Evolutionary conservation across 2,797 vertebrate species (phyloP).

Genomic region (Iguana delicatissima): DNA sequence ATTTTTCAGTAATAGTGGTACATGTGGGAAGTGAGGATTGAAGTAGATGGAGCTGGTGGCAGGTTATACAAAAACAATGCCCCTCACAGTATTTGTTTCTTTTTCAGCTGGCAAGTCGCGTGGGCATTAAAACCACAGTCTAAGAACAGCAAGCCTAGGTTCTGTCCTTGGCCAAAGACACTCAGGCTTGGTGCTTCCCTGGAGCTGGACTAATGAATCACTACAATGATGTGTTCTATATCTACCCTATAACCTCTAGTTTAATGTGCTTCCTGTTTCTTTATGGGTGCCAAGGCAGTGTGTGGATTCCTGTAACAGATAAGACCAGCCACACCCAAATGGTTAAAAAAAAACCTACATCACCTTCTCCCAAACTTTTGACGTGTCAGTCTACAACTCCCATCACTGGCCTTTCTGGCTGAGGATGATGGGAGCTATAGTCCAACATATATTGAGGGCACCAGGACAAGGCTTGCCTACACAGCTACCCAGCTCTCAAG

Average conservation of each 20-base stretch:
- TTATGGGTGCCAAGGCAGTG: conserved; percentile 22
- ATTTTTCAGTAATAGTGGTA: neutral
- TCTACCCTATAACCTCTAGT: conserved; percentile 53
- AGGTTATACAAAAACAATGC: neutral
- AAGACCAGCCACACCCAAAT: conserved; percentile 43
- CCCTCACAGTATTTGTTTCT: neutral
- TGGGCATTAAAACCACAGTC: neutral
- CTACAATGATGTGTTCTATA: conserved; percentile 63
- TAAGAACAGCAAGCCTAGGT: neutral
- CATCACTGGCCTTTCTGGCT: neutral
- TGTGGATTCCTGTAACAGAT: conserved; percentile 16
- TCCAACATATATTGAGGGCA: neutral
- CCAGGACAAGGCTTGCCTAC: neutral
- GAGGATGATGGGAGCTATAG: neutral
- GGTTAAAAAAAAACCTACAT: neutral
- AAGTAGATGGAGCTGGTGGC: neutral
- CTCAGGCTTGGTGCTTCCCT: conserved; percentile 35
- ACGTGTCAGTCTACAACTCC: neutral
- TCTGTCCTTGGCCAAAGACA: neutral
- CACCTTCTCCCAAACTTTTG: neutral
- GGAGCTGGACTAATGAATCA: conserved; percentile 41
- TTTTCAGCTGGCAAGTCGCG: neutral
- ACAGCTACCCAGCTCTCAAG: conserved; percentile 35
- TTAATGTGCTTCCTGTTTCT: conserved; percentile 72
- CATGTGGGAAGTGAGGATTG: neutral